Conservation (phyloP, 2,888 invertebrate species). For the Aspidapion aeneum region DNA sequence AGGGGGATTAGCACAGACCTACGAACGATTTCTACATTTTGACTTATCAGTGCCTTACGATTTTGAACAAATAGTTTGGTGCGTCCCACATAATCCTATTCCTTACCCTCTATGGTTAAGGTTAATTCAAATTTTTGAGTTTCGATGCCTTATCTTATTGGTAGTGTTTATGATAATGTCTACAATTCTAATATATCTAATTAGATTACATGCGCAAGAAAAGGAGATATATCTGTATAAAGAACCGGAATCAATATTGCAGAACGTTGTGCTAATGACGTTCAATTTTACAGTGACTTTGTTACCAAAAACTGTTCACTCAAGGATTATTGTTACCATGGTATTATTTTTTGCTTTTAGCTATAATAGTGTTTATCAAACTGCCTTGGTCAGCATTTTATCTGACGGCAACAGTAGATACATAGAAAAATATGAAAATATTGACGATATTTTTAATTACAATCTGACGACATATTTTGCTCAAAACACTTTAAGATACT, state of each 20-base stretch:
- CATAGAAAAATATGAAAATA: conserved; percentile 32
- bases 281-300: conserved; percentile 28
- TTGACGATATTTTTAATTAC: conserved; percentile 31
- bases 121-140: conserved; percentile 10
- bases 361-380: conserved; percentile 33
- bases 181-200: conserved; percentile 7
- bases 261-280: conserved; percentile 27
- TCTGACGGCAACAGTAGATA: conserved; percentile 28
- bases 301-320: conserved; percentile 29
- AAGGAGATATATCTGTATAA: conserved; percentile 19
- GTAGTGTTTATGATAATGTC: conserved; percentile 3
- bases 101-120: conserved; percentile 9
- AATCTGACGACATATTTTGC: conserved; percentile 33
- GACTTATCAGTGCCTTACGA: conserved; percentile 39
- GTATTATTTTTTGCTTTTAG: conserved; percentile 33
- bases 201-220: conserved; percentile 8
- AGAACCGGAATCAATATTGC: conserved; percentile 19
- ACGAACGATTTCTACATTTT: conserved; percentile 32
- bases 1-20: conserved; percentile 39
- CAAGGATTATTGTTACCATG: conserved; percentile 30
- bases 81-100: conserved; percentile 39
- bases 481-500: conserved; percentile 28
- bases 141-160: conserved; percentile 15
- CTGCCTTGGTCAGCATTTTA: conserved; percentile 35
- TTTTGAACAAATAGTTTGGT: conserved; percentile 40